Evolutionary conservation across 2,888 invertebrate species (phyloP).

Genomic region (Tachina fera): DNA sequence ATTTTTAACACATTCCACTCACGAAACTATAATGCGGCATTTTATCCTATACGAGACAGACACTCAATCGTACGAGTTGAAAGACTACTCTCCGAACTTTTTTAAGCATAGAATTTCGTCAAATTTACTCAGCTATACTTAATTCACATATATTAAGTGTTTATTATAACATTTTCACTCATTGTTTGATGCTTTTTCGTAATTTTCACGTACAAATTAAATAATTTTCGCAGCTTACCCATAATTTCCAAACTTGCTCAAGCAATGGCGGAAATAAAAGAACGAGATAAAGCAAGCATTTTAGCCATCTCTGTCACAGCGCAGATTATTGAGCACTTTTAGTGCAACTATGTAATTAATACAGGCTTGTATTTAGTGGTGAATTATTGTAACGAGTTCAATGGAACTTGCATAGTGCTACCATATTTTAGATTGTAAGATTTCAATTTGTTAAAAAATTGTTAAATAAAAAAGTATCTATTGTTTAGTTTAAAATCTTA

Average conservation of each 20-base stretch:
- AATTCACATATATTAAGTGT: neutral
- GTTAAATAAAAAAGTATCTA: too few relatives aligned
- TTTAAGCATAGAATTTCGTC: neutral
- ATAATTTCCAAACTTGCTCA: slow-evolving; percentile 82
- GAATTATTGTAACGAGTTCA: too few relatives aligned
- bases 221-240: slow-evolving; percentile 78
- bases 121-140: slow-evolving; percentile 7
- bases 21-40: slow-evolving; percentile 62
- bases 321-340: neutral
- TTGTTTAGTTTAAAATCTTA: too few relatives aligned
- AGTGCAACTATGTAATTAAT: slow-evolving; percentile 10
- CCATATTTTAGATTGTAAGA: too few relatives aligned
- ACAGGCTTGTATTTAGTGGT: slow-evolving; percentile 36
- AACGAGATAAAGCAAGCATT: slow-evolving; percentile 76
- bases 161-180: slow-evolving; percentile 42
- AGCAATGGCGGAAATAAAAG: slow-evolving; percentile 83
- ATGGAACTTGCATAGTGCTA: too few relatives aligned
- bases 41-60: slow-evolving; percentile 25
- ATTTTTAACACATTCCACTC: slow-evolving; percentile 63
- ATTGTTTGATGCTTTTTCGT: slow-evolving; percentile 42
- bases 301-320: slow-evolving; percentile 67
- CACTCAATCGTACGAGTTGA: neutral
- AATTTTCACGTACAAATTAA: slow-evolving; percentile 52
- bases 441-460: too few relatives aligned
- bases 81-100: slow-evolving; percentile 27